Conservation (phyloP, 2,113 vertebrate species). For the Leptobrachium ailaonicum region DNA sequence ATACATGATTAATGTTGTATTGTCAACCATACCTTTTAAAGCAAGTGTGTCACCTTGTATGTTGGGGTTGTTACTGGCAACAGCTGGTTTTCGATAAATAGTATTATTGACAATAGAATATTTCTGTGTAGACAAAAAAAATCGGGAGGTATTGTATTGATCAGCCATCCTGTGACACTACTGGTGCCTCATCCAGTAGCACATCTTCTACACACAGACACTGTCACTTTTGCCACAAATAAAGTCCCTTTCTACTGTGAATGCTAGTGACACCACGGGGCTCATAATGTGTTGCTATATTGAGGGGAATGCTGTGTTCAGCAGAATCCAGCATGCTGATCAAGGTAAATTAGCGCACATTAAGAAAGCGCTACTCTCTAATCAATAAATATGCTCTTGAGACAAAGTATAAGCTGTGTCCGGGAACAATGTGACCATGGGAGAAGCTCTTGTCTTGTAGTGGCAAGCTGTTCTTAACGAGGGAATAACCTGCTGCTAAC, state of each 20-base stretch:
- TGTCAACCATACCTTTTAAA: too few species aligned
- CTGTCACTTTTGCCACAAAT: neutral
- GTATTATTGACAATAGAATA: too few species aligned
- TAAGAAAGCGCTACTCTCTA: conserved; percentile 23
- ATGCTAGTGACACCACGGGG: conserved; percentile 2
- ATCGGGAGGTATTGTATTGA: too few species aligned
- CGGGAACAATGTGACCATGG: neutral
- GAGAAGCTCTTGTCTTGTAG: neutral
- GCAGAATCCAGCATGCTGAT: conserved; percentile 31
- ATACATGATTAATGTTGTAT: too few species aligned
- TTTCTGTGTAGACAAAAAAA: too few species aligned
- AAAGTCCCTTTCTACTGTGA: neutral
- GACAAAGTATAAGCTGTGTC: conserved; percentile 7
- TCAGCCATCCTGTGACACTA: too few species aligned
- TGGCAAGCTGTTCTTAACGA: conserved; percentile 16
- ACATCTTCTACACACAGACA: neutral
- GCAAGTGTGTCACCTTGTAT: too few species aligned
- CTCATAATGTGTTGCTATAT: conserved; percentile 30
- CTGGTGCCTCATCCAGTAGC: neutral
- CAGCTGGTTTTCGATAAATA: too few species aligned
- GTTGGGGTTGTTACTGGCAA: too few species aligned
- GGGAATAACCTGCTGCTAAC: conserved; percentile 1
- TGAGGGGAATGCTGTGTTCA: conserved; percentile 30
- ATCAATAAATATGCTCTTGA: conserved; percentile 45
- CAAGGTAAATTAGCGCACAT: conserved; percentile 42